Evolutionary conservation across 2,797 vertebrate species (phyloP).

Genomic region (Artibeus lituratus): DNA sequence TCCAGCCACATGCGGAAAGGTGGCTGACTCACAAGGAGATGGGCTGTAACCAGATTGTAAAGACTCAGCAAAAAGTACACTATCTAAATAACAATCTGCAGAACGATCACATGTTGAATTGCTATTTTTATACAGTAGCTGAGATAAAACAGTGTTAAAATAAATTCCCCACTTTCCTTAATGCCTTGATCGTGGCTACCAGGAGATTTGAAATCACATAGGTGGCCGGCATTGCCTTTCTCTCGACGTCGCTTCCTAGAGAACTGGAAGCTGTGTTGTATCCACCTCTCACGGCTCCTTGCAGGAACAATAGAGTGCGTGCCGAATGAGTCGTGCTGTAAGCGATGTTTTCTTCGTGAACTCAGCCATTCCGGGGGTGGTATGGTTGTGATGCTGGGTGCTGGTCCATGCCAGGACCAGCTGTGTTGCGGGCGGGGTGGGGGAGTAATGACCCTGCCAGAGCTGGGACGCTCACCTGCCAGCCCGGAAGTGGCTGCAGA

Average conservation of each 20-base stretch:
- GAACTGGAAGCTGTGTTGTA: fast-evolving
- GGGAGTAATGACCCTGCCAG: neutral
- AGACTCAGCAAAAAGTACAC: neutral
- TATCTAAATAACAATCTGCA: neutral
- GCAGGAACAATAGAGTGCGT: neutral
- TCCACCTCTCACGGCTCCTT: no score
- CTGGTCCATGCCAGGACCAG: fast-evolving
- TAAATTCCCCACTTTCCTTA: neutral
- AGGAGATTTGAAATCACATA: neutral
- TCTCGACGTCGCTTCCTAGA: neutral
- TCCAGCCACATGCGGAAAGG: neutral
- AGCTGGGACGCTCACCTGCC: fast-evolving
- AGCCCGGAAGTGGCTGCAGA: neutral
- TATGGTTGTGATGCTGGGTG: no score
- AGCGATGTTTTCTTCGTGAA: neutral
- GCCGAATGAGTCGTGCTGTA: neutral
- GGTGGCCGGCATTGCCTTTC: fast-evolving
- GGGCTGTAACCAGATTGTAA: neutral
- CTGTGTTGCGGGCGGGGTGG: no score
- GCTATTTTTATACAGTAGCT: neutral
- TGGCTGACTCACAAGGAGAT: neutral
- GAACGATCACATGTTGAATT: neutral
- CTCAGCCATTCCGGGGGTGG: neutral
- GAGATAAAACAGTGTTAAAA: neutral
- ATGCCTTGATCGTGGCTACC: neutral